Evolutionary conservation across 2,113 vertebrate species (phyloP).

Genomic region (Scomber scombrus): DNA sequence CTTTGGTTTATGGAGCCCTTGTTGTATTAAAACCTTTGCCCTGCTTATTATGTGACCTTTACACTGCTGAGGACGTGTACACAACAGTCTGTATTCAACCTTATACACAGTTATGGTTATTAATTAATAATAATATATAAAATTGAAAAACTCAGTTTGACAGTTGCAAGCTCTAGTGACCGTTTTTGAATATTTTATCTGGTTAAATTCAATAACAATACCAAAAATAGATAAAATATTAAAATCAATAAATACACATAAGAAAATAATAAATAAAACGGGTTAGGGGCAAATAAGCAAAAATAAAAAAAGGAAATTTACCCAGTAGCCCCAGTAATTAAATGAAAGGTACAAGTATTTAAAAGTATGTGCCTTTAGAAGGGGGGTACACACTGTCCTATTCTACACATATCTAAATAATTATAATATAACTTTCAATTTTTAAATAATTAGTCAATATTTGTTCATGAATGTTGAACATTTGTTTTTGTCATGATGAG

Average conservation of each 20-base stretch:
- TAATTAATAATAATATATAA: neutral
- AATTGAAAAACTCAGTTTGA: neutral
- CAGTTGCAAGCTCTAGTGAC: neutral
- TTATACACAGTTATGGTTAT: neutral
- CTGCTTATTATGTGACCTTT: constrained; percentile 65
- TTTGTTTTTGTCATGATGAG: neutral
- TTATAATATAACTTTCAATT: neutral
- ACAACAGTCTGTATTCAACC: neutral
- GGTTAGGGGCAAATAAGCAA: too few relatives aligned
- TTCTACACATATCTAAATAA: too few relatives aligned
- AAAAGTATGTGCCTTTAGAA: too few relatives aligned
- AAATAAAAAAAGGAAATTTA: too few relatives aligned
- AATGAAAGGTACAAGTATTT: too few relatives aligned
- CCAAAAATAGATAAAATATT: too few relatives aligned
- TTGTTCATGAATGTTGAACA: neutral
- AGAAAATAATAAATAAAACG: too few relatives aligned
- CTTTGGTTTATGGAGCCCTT: constrained; percentile 89
- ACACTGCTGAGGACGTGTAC: constrained; percentile 37
- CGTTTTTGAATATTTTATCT: too few relatives aligned
- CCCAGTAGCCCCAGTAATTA: too few relatives aligned
- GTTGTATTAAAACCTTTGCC: constrained; percentile 84
- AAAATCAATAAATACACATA: too few relatives aligned
- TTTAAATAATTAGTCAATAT: neutral
- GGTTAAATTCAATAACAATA: too few relatives aligned
- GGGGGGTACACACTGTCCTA: too few relatives aligned